Percentiles rank a stretch among this genome's conserved stretches.
Conservation (phyloP, 2,797 vertebrate genomes). For the Buceros bicornis region DNA sequence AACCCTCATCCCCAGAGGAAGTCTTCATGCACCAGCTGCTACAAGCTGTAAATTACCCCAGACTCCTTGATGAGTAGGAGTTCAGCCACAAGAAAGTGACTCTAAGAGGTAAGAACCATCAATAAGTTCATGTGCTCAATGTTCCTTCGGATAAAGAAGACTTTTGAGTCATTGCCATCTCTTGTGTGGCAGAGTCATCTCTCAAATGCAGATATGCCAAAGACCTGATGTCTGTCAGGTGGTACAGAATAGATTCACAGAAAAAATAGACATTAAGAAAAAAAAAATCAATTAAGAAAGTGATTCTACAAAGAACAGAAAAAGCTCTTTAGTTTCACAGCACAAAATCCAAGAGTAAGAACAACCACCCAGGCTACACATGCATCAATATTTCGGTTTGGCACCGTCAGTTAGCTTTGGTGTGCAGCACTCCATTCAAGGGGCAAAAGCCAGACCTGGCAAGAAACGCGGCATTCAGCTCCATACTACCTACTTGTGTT, state of each 20-base stretch:
- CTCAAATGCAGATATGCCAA: background rate
- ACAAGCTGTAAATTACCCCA: background rate
- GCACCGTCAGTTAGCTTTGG: background rate
- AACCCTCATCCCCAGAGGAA: background rate
- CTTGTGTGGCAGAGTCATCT: background rate
- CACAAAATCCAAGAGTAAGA: background rate
- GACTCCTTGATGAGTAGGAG: background rate
- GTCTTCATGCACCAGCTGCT: background rate
- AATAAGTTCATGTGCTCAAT: rapidly evolving
- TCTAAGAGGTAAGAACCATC: background rate
- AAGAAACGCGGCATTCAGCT: background rate
- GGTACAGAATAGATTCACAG: background rate
- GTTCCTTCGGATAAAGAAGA: background rate
- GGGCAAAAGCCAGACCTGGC: background rate
- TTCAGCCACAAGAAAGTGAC: background rate
- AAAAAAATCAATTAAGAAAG: background rate
- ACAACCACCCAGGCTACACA: background rate
- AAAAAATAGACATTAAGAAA: background rate
- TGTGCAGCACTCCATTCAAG: rapidly evolving
- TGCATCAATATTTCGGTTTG: background rate
- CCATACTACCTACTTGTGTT: background rate
- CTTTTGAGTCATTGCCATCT: background rate
- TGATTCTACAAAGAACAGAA: background rate
- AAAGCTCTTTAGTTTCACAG: background rate
- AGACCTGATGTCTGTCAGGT: background rate